Base-by-base conservation (phyloP, 2,113 vertebrate genomes). In the Todiramphus saurophagus region DNA sequence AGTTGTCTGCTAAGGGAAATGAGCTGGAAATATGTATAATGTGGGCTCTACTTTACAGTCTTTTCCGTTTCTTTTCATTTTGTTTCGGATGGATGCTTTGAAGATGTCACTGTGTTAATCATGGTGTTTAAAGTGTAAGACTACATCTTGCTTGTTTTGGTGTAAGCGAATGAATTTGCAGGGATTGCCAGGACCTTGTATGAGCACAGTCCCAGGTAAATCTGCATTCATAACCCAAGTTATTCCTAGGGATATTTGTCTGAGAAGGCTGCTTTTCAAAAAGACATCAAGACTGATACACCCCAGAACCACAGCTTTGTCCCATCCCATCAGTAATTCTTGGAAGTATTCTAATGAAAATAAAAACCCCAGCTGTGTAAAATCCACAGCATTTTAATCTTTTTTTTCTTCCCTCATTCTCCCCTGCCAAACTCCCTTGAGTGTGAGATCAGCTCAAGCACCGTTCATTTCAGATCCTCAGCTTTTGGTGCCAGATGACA, bases 401-500 rank as follows among this genome's bases (percentile, higher is more conserved):
- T 68, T 48, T 73, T 37, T 30, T 46, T 39, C 14, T 10, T 4
- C 7, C 4, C 9, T 5, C 5, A 2, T 2, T 2, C 10, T 39
- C 8, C 23, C 20, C 41, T 23, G 41, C 35, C 3, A 28, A 50
- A 53, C 14, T 59, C 75, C 33, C 37, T 91, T 5, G 14, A 62
- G 56, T 69, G 35, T 25, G 53, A 53, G 46, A 63, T 44, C 37
- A 83, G 39, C 37, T 85, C 55, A 80, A 83, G 43, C 59, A 43
- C 77, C 60, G 59, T 62, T 83, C 67, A 16, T 74, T 88, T 85
- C 64, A 63, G 72, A 70, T 78, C 79, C 64, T 72, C 70, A 70
- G 64, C 64, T 81, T 77, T 43, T 37, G 18, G 48, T 70, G 82
- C 55, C 70, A 70, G 63, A 50, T 64, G 39, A 91, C 43, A 90